A percentile compares a stretch with the other conserved stretches of the same genome.
Conservation (phyloP, 2,113 vertebrate genomes). For the Beaufortia kweichowensis region DNA sequence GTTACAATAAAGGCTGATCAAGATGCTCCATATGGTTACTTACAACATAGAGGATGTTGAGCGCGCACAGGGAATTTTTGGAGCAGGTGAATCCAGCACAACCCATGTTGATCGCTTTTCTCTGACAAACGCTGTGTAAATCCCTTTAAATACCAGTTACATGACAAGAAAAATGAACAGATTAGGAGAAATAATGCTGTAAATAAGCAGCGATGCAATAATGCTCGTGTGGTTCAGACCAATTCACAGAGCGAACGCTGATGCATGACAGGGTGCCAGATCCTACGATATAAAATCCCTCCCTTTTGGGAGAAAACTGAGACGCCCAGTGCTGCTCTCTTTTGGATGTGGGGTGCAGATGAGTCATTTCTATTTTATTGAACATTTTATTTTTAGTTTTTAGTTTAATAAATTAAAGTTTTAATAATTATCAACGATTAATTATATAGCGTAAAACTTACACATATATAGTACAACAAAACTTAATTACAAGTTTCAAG, state of each 20-base stretch:
- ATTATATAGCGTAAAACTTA: no score
- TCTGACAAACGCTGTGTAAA: neutral
- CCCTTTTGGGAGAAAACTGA: neutral
- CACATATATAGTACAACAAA: no score
- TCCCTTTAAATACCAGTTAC: slow-evolving; percentile 3
- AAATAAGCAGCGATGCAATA: neutral
- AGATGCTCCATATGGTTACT: slow-evolving; percentile 66
- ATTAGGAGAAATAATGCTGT: neutral
- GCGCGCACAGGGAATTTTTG: slow-evolving; percentile 71
- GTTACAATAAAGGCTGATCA: neutral
- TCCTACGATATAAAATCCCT: neutral
- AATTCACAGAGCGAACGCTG: slow-evolving; percentile 2
- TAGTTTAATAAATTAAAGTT: no score
- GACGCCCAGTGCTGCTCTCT: neutral
- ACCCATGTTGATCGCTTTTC: slow-evolving; percentile 58
- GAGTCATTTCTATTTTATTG: neutral
- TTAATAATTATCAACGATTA: no score
- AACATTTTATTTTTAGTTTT: no score
- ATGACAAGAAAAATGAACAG: neutral
- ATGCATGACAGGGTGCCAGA: slow-evolving; percentile 42
- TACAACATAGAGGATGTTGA: slow-evolving; percentile 78
- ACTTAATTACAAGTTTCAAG: no score
- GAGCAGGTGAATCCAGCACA: slow-evolving; percentile 76
- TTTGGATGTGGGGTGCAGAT: neutral
- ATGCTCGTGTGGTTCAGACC: slow-evolving; percentile 21